These are phyloP conservation scores for Mormyrops boulengeri DNA, from an alignment of 2,797 vertebrate species.

Conservation along the genomic window DNA sequence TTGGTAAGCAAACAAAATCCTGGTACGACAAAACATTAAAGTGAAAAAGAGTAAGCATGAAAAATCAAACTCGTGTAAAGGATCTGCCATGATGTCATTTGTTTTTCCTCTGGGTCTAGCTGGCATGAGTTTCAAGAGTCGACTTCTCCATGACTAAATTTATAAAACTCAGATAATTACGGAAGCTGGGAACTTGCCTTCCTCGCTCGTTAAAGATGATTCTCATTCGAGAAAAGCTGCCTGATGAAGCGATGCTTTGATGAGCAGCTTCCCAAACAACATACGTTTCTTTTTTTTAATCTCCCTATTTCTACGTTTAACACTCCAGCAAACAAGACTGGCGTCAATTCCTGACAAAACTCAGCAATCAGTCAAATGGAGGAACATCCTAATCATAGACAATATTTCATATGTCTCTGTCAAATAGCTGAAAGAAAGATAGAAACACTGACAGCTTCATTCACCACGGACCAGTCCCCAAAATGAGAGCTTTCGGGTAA, in stretches of 20 bases:
- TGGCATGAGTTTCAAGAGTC: background rate
- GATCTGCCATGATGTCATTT: background rate
- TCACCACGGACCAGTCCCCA: background rate
- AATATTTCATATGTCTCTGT: background rate
- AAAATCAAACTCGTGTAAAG: background rate
- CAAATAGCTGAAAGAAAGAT: background rate
- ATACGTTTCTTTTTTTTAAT: background rate
- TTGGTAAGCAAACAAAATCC: background rate
- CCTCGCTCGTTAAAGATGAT: background rate
- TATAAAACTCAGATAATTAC: background rate
- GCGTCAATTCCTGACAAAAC: background rate
- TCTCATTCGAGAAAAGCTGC: background rate
- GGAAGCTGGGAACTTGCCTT: background rate
- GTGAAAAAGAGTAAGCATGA: background rate
- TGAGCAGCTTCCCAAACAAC: background rate
- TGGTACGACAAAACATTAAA: background rate
- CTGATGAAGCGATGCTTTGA: background rate
- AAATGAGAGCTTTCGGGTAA: background rate
- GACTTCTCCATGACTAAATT: background rate
- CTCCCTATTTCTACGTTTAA: background rate
- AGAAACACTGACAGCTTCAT: background rate
- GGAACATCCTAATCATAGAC: background rate
- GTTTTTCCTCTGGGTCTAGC: background rate
- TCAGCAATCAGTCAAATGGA: background rate
- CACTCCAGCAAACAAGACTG: slow-evolving; percentile 1